These are phyloP conservation scores for Rhinella marina DNA, from an alignment of 2,797 vertebrate species.

Conservation along the genomic window DNA sequence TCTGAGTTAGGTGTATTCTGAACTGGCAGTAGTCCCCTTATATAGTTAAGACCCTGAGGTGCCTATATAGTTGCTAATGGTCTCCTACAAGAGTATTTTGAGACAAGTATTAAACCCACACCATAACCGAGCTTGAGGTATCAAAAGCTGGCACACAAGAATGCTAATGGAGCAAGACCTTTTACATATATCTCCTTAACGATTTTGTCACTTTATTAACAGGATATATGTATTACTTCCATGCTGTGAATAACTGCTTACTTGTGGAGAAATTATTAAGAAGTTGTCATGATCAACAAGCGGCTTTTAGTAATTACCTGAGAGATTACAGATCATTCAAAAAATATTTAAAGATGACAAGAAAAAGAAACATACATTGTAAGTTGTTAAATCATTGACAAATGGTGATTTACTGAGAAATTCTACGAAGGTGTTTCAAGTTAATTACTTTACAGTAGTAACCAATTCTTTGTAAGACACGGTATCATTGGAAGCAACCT, in stretches of 20 bases:
- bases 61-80: too few relatives aligned
- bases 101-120: too few relatives aligned
- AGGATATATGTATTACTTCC: neutral
- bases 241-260: neutral
- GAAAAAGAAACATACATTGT: neutral
- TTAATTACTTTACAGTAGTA: neutral
- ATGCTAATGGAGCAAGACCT: neutral
- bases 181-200: neutral
- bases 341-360: neutral
- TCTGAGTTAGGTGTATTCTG: too few relatives aligned
- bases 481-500: neutral
- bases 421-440: neutral
- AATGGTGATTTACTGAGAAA: neutral
- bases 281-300: neutral
- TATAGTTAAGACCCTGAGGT: neutral
- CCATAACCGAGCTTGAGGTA: neutral
- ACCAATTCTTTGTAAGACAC: neutral
- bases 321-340: neutral
- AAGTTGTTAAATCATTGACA: neutral
- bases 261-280: neutral
- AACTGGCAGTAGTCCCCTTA: neutral
- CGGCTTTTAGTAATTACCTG: neutral
- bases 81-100: too few relatives aligned
- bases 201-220: neutral
- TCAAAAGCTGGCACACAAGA: neutral